phyloP scores from a whole-genome alignment of 2,888 invertebrate species.

The Nemotelus nigrinus region DNA sequence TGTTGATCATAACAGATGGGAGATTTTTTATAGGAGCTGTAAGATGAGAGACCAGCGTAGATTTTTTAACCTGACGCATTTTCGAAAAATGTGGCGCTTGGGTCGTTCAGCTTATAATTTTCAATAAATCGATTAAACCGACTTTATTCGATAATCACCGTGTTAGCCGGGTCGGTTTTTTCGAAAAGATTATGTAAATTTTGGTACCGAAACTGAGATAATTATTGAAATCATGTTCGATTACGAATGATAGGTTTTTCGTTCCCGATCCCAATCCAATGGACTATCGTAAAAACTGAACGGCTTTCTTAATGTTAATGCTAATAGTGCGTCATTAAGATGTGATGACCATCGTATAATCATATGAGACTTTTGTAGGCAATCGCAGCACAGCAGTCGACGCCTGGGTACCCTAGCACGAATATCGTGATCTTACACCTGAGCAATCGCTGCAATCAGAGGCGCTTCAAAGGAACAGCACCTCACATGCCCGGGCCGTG shows the following conservation, averaged over 20 bases:
- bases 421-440: neutral
- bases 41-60: too few species aligned
- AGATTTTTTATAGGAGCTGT: too few species aligned
- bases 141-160: too few species aligned
- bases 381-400: neutral
- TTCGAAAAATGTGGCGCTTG: too few species aligned
- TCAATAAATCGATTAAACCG: too few species aligned
- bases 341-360: neutral
- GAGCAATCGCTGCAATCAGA: neutral
- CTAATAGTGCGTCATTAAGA: slow-evolving; percentile 35
- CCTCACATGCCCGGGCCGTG: neutral
- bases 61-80: too few species aligned
- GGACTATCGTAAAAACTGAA: neutral
- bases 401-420: neutral
- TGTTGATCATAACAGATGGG: too few species aligned
- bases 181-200: slow-evolving; percentile 6
- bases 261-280: neutral
- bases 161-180: neutral
- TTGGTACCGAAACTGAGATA: slow-evolving; percentile 12
- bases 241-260: neutral
- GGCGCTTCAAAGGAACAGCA: neutral
- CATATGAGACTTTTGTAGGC: slow-evolving; percentile 2
- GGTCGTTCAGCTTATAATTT: too few species aligned
- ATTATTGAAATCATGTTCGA: neutral
- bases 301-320: slow-evolving; percentile 19